Base-by-base conservation (phyloP, 1,140 invertebrate genomes). In the Drosophila novamexicana region DNA sequence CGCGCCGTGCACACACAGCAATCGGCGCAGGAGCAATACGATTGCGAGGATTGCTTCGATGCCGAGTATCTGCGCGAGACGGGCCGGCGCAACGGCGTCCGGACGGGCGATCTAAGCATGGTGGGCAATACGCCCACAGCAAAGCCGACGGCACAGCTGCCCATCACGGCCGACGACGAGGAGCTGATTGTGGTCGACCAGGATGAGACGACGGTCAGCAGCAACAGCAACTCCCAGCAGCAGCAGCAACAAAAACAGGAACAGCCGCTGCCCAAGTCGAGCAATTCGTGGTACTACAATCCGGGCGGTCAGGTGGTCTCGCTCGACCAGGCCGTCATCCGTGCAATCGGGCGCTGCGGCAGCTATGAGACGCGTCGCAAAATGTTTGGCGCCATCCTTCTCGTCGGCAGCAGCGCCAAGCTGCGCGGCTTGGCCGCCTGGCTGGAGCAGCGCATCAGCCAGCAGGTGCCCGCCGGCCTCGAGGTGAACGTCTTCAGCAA, bases 21-120 rank as follows among this genome's bases (percentile, higher is more conserved):
- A 42, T 96, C 97, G 82, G 95, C 95, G 77, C 93, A 96, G 45
- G 95, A 95, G 67, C 94, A 94, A 32, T 96, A 97, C 53, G 97
- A 98, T 91, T 95, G 97, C 5, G 97, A 98, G 93, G 98, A 99
- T 93, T 97, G 97, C 8, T 97, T 98, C 92, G 98, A 99, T 94
- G 97, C 97, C 52, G 96, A 96, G 91, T 99, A 98, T 91, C 93
- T 99, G 4, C 94, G 96, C 80, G 97, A 98, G 93, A 98, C 97
- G 1, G 96, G 96, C 67, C 65, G 90, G 0, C 78, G 83, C 16
- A 91, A 90, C 32, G 97, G 95, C 93, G 96, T 95, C 81, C 94
- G 93, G 93, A 93, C 94, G 29, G 94, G 57, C 0, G 82, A 86
- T 8, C 94, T 91, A 75, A 93, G 80, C 68, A 92, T 92, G 12